Percentiles rank a stretch among this genome's conserved stretches.
Evolutionary conservation across 2,113 vertebrate genomes (phyloP).

Genomic region (Lates calcarifer): DNA sequence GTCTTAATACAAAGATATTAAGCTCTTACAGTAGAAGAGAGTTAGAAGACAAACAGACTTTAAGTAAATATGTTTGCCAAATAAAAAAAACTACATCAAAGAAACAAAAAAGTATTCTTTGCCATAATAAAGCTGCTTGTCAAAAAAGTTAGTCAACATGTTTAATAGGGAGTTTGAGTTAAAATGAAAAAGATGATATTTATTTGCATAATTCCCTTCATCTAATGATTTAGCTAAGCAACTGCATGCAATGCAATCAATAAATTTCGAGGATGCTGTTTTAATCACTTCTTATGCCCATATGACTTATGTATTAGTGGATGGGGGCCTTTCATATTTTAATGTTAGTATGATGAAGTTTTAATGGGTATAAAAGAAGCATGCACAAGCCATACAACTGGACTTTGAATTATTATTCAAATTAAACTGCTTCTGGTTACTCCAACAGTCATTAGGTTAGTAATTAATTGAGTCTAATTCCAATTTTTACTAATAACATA

Average conservation of each 20-base stretch:
- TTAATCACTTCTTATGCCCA: slow-evolving; percentile 13
- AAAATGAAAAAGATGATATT: slow-evolving; percentile 32
- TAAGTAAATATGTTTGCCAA: slow-evolving; percentile 38
- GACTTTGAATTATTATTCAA: slow-evolving; percentile 43
- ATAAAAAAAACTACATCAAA: not conserved
- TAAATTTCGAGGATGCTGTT: slow-evolving; percentile 25
- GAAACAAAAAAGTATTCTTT: slow-evolving; percentile 13
- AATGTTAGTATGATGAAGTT: slow-evolving; percentile 62
- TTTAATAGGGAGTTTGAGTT: slow-evolving; percentile 35
- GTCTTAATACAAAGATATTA: slow-evolving; percentile 77
- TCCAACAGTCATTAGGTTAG: slow-evolving; percentile 45
- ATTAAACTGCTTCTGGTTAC: slow-evolving; percentile 36
- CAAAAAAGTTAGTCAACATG: slow-evolving; percentile 41
- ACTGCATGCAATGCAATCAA: slow-evolving; percentile 65
- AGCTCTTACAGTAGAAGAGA: slow-evolving; percentile 70
- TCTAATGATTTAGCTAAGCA: slow-evolving; percentile 30
- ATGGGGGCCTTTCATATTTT: slow-evolving; percentile 32
- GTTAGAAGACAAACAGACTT: slow-evolving; percentile 54
- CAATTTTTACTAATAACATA: slow-evolving; percentile 50
- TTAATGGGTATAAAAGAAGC: slow-evolving; percentile 67
- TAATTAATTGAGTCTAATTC: slow-evolving; percentile 42
- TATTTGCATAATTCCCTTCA: slow-evolving; percentile 1
- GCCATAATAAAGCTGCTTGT: slow-evolving; percentile 31
- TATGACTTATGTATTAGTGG: slow-evolving; percentile 46
- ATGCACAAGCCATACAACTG: slow-evolving; percentile 71